Conservation (phyloP, 2,888 invertebrate species). For the Yponomeuta evonymella region DNA sequence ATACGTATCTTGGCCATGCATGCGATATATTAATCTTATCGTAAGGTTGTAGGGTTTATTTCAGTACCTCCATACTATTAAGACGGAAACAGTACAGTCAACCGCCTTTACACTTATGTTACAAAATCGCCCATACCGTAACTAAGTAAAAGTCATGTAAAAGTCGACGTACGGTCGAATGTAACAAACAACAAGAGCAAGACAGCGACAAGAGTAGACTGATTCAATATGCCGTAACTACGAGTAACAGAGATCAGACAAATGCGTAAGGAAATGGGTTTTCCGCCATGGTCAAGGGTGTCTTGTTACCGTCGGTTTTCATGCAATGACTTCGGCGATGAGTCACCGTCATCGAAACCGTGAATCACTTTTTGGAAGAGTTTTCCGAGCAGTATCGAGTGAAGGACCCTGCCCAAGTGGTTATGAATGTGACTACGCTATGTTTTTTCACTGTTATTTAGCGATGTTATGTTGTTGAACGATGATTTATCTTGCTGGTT, state of each 20-base stretch:
- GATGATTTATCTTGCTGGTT: background rate
- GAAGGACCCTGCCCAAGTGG: background rate
- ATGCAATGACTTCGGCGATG: background rate
- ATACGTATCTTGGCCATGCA: background rate
- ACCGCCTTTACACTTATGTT: too few species aligned
- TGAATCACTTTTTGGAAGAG: background rate
- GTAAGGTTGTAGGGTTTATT: background rate
- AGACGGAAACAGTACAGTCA: too few species aligned
- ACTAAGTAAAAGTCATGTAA: too few species aligned
- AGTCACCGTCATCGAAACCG: background rate
- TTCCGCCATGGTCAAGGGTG: too few species aligned
- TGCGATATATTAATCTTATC: background rate
- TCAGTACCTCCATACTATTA: too few species aligned
- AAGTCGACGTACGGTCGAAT: too few species aligned
- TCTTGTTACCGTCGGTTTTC: background rate
- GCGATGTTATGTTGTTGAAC: background rate
- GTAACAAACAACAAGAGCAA: too few species aligned
- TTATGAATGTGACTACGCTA: background rate
- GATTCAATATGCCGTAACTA: background rate
- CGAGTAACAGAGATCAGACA: background rate
- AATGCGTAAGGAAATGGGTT: background rate
- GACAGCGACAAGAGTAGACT: too few species aligned
- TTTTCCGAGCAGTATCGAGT: background rate
- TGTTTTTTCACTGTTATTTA: background rate
- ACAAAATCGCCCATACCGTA: too few species aligned